Evolutionary conservation across 2,888 invertebrate genomes (phyloP).

Genomic region (Byasa hedistus): DNA sequence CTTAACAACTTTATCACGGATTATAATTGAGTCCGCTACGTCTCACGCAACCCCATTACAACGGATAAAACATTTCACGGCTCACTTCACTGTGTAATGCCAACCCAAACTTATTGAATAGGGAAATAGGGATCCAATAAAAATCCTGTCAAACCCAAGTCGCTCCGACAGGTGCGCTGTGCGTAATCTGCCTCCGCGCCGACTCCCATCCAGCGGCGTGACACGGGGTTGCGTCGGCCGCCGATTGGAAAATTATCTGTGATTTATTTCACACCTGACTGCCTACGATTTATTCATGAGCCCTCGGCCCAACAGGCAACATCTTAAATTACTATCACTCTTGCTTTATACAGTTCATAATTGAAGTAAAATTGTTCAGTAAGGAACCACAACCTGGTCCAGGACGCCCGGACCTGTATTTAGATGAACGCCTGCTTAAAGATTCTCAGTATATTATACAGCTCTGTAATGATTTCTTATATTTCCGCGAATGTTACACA

Average conservation of each 20-base stretch:
- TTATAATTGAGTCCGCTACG: conserved; percentile 31
- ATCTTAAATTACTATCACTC: conserved; percentile 1
- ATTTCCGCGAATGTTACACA: no score
- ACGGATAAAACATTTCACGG: conserved; percentile 61
- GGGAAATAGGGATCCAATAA: conserved; percentile 72
- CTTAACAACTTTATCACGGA: neutral
- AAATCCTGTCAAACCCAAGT: conserved; percentile 72
- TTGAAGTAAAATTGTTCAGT: no score
- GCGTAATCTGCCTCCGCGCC: conserved; percentile 26
- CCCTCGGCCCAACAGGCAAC: neutral
- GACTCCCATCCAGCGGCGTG: conserved; percentile 23
- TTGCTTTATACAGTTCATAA: neutral
- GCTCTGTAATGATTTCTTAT: no score
- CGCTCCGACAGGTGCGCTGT: conserved; percentile 55
- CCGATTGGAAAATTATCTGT: conserved; percentile 29
- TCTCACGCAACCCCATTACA: conserved; percentile 23
- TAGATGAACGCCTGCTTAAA: no score
- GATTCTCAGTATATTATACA: no score
- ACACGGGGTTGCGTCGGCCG: conserved; percentile 23
- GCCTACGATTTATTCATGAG: conserved; percentile 27
- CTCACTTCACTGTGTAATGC: conserved; percentile 62
- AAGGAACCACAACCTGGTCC: no score
- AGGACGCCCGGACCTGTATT: no score
- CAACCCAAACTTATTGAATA: conserved; percentile 71
- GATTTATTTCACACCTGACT: conserved; percentile 29